phyloP scores from a whole-genome alignment of 2,113 vertebrate genomes.

The Psephotus haematonotus region DNA sequence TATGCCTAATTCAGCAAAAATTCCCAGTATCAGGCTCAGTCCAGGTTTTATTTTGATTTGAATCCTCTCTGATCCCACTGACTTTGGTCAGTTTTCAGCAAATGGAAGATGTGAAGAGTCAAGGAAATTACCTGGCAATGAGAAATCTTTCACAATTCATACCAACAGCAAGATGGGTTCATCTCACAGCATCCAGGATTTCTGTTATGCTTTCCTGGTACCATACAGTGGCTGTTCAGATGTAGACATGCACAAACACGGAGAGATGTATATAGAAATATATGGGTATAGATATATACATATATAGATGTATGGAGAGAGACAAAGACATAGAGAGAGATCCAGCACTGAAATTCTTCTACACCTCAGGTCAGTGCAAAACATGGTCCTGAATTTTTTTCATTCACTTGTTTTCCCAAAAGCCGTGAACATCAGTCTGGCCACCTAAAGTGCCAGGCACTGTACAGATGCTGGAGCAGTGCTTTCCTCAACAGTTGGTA shows the following conservation, averaged over 20 bases:
- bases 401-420: not conserved
- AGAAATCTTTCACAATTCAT: not conserved
- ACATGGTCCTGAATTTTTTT: not conserved
- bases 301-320: not conserved
- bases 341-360: not conserved
- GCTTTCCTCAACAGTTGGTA: not conserved
- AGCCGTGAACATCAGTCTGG: not conserved
- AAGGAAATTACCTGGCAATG: not conserved
- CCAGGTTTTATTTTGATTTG: not conserved
- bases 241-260: not conserved
- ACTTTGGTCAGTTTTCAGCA: not conserved
- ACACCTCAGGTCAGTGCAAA: not conserved
- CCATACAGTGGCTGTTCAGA: not conserved
- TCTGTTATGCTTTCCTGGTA: not conserved
- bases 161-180: not conserved
- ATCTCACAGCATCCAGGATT: not conserved
- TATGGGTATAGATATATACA: not conserved
- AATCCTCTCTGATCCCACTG: not conserved
- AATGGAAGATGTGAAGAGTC: not conserved
- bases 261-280: not conserved
- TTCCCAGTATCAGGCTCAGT: not conserved
- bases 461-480: not conserved
- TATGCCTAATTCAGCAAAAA: slow-evolving; percentile 46
- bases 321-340: not conserved
- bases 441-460: not conserved